Evolutionary conservation across 1,140 invertebrate species (phyloP), one percentile per base, ranked within the genome.

Genomic region (Drosophila persimilis): DNA sequence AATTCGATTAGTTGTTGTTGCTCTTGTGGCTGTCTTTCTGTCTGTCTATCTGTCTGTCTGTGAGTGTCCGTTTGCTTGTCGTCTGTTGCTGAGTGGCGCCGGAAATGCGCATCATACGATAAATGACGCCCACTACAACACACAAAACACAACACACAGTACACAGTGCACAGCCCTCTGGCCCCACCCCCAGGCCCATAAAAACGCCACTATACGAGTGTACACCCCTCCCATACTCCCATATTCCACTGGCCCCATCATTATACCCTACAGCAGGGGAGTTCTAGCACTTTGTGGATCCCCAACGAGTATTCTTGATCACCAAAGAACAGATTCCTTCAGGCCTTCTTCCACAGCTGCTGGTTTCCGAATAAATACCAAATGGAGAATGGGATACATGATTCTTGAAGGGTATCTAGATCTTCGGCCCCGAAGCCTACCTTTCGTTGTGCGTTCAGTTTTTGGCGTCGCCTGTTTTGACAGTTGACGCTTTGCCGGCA

Each of bases 401-500:
- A 11, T 13, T 35, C 3, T 39, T 1, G 1, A 13, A 39, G 35
- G 3, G 35, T 39, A 39, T 39, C 11, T 39, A 5, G 11, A 13
- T 13, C 1, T 4, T 11, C 6, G 11, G 6, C 51, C 17, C 15
- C 22, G n/a, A 5, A 4, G 35, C 35, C 11, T 20, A 11, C 45
- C 52, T 44, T 67, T 35, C n/a, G 63, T 6, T 57, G 50, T 64
- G 35, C 22, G 17, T 29, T 31, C 3, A 50, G n/a, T 6, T 74
- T 74, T 63, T 65, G 54, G 72, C 73, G 77, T 80, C 80, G 73
- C 57, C 67, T 74, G 74, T 62, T 86, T 77, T 80, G 65, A 81
- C 77, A 78, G 70, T 78, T 81, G 83, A 88, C 81, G 78, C 60
- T 81, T 86, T 78, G 83, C 81, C 81, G 81, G 81, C 81, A 78